A percentile compares a stretch with the other conserved stretches of the same genome.
Conservation (phyloP, 2,797 vertebrate genomes). For the Borostomias antarcticus region DNA sequence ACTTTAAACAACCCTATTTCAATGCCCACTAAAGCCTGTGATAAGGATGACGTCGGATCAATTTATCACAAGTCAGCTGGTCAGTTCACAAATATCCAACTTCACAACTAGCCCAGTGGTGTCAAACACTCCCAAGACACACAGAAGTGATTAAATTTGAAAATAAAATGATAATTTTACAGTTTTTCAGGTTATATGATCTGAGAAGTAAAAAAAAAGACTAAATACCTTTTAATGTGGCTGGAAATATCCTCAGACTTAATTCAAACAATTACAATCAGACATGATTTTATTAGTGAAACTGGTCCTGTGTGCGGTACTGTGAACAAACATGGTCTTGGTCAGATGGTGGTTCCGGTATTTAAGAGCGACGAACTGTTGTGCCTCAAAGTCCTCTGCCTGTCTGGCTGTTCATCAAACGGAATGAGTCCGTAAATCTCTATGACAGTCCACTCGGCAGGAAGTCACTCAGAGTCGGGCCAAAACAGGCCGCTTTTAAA, state of each 20-base stretch:
- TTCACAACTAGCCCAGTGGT: background rate
- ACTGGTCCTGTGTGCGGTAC: background rate
- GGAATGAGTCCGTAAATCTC: slow-evolving; percentile 45
- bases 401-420: slow-evolving; percentile 42
- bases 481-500: slow-evolving; percentile 36
- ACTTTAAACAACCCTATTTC: background rate
- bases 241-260: background rate
- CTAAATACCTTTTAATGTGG: too few species aligned
- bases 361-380: slow-evolving; percentile 13
- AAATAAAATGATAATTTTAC: background rate
- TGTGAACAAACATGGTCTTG: slow-evolving; percentile 10
- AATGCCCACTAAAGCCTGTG: background rate
- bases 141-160: background rate
- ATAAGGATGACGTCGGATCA: background rate
- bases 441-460: slow-evolving; percentile 35
- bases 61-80: background rate
- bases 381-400: slow-evolving; percentile 36
- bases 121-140: background rate
- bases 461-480: slow-evolving; percentile 18
- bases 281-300: background rate
- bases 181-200: background rate
- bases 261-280: background rate
- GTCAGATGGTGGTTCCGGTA: slow-evolving; percentile 13
- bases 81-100: background rate
- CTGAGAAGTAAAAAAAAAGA: background rate